Evolutionary conservation across 2,888 invertebrate genomes (phyloP).

Genomic region (Lycocerus yunnanus): DNA sequence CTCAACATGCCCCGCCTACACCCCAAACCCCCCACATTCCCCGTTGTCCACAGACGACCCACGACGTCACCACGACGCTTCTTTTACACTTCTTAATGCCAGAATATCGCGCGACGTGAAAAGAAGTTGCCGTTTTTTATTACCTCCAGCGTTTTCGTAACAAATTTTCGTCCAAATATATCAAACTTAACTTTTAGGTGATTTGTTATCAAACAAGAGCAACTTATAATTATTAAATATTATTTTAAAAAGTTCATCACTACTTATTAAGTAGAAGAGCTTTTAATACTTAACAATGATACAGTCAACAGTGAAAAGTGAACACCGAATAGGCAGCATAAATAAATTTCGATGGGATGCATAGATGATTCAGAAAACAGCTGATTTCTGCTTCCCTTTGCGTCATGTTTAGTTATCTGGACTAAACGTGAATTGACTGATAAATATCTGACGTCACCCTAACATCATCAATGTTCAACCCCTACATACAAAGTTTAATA

Average conservation of each 20-base stretch:
- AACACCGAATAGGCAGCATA: background rate
- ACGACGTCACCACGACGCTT: constrained; percentile 43
- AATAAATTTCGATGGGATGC: constrained; percentile 24
- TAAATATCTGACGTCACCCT: constrained; percentile 40
- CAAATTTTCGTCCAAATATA: background rate
- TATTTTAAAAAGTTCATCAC: background rate
- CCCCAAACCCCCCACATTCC: constrained; percentile 45
- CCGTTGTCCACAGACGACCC: constrained; percentile 41
- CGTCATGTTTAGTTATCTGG: constrained; percentile 46
- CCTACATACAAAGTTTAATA: constrained; percentile 2
- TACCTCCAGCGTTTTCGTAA: constrained; percentile 9
- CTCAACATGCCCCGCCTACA: constrained; percentile 58
- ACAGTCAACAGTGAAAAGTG: background rate
- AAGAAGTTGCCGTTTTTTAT: constrained; percentile 46
- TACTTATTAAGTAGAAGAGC: background rate
- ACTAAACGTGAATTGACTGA: constrained; percentile 52
- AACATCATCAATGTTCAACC: constrained; percentile 19
- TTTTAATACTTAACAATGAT: background rate
- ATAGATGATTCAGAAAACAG: constrained; percentile 48
- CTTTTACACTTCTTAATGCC: constrained; percentile 58
- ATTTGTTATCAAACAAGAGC: background rate
- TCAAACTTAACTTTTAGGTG: background rate
- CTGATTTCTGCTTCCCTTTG: constrained; percentile 42
- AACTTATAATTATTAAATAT: background rate
- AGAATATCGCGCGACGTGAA: constrained; percentile 55